These are phyloP conservation scores for Syncerus caffer DNA, from an alignment of 2,797 vertebrate genomes.

Conservation along the genomic window DNA sequence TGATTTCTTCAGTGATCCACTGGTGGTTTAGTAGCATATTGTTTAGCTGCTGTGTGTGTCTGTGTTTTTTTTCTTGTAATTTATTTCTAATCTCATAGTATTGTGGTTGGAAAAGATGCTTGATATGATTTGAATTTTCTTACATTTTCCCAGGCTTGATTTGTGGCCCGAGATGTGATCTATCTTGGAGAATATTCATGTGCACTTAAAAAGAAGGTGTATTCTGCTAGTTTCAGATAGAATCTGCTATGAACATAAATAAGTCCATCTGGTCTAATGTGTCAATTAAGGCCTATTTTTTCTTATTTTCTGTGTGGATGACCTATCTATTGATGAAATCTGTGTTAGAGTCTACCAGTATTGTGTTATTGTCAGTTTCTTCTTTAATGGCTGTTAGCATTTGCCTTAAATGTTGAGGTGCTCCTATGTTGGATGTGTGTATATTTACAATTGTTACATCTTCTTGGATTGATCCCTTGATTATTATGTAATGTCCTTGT, in stretches of 20 bases:
- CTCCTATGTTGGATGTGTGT: neutral
- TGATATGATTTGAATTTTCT: neutral
- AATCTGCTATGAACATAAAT: neutral
- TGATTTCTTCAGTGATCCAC: neutral
- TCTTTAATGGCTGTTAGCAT: neutral
- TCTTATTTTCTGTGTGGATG: neutral
- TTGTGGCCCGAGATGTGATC: neutral
- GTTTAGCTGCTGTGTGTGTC: neutral
- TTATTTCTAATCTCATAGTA: neutral
- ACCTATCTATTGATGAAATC: neutral
- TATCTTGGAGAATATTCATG: neutral
- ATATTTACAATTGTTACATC: neutral
- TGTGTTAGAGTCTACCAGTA: neutral
- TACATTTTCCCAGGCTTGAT: neutral
- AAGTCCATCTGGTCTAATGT: neutral
- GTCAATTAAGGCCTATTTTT: neutral
- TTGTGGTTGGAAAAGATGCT: neutral
- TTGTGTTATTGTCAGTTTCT: neutral
- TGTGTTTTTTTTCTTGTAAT: neutral
- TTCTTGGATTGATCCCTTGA: neutral
- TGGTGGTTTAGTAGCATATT: neutral
- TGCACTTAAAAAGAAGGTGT: neutral
- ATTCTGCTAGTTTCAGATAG: neutral
- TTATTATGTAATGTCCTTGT: neutral
- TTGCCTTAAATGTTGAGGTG: neutral